Base-by-base conservation (phyloP, 2,888 invertebrate species). In the Holacanthella duospinosa region DNA sequence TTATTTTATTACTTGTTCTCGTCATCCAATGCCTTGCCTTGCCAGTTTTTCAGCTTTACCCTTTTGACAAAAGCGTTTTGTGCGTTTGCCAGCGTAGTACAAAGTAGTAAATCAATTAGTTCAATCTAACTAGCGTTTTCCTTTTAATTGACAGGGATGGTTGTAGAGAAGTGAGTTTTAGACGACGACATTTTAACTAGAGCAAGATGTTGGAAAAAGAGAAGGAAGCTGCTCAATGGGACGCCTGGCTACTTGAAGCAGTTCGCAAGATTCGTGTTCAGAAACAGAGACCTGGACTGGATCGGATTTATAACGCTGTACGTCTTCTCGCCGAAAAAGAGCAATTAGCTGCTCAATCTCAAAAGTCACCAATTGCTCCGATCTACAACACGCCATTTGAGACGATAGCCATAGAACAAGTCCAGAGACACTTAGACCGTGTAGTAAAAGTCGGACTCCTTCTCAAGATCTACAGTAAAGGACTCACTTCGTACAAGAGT, bases 261-360 rank as follows among this genome's bases (percentile, higher is more conserved):
- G 72, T 72, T 12, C 64, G 66, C 21, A 72, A 72, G 54, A 71
- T 72, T 55, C 69, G 72, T 27, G 64, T 66, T 26, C 72, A 72
- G 59, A 72, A 72, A 61, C 72, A 72, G 61, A 66, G 72, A 36
- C 72, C 72, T 12, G 67, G 68, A 16, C 59, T 71, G 29, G 72
- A 72, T 62, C 58, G 72, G 26, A 72, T 72, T 29, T 72, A 71
- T 60, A 72, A 70, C 59, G 70, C 71, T 19, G 72, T 72, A 28
- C 68, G 72, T 27, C 70, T 70, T 36, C 61, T 72, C 9, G 71
- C 71, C n/a, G 72, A 72, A 44, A 72, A 71, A 54, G 68, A 72
- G 25, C 69, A 71, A 55, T 61, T 66, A 44, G 72, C 69, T 0
- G 66, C 67, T 24, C 70, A 70, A 59, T 64, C 63, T 55, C 69